These are phyloP conservation scores for Tachysurus fulvidraco DNA, from an alignment of 2,113 vertebrate genomes.

Conservation along the genomic window DNA sequence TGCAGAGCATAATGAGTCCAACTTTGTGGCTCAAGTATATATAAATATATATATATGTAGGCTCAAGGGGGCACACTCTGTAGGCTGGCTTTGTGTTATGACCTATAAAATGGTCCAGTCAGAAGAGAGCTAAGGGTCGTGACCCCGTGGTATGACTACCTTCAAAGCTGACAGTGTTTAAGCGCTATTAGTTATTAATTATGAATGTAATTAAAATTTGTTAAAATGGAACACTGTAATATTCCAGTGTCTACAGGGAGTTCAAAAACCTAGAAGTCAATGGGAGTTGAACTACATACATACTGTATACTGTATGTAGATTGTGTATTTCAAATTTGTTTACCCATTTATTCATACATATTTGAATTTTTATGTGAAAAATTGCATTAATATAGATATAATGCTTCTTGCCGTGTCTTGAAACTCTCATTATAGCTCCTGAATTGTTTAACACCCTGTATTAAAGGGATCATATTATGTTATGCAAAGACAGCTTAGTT, in stretches of 20 bases:
- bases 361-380: neutral
- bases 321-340: neutral
- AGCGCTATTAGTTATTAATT: neutral
- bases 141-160: slow-evolving; percentile 65
- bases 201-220: neutral
- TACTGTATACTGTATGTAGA: neutral
- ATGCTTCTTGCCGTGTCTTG: neutral
- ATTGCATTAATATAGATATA: neutral
- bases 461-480: neutral
- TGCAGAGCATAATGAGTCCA: neutral
- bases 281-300: neutral
- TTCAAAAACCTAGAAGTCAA: neutral
- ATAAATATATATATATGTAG: neutral
- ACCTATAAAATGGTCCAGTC: slow-evolving; percentile 53
- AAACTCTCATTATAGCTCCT: neutral
- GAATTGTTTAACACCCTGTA: neutral
- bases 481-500: neutral
- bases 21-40: too few relatives aligned
- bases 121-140: slow-evolving; percentile 72
- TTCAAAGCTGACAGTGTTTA: neutral
- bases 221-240: neutral
- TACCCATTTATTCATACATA: neutral
- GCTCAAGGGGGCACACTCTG: slow-evolving; percentile 67
- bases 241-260: neutral
- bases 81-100: slow-evolving; percentile 73